These are phyloP conservation scores for Heptranchias perlo DNA, from an alignment of 2,113 vertebrate species.

Conservation along the genomic window DNA sequence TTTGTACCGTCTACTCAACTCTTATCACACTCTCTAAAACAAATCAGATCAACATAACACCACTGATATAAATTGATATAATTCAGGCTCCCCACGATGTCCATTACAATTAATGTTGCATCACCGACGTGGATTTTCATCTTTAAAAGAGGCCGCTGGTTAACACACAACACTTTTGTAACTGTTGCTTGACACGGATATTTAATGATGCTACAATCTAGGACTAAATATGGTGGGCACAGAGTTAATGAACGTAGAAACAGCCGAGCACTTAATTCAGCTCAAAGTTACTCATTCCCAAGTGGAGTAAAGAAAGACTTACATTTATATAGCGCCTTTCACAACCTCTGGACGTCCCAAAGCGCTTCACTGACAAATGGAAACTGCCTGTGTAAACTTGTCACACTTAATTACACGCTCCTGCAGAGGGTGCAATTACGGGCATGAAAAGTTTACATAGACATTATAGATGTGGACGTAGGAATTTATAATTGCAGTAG, in stretches of 20 bases:
- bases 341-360: no score
- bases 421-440: no score
- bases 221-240: neutral
- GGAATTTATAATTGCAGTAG: no score
- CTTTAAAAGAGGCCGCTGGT: neutral
- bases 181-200: neutral
- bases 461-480: no score
- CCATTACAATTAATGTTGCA: neutral
- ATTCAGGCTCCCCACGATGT: neutral
- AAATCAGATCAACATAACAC: neutral
- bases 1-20: neutral
- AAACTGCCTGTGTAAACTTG: no score
- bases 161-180: neutral
- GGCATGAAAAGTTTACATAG: no score
- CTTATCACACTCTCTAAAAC: neutral
- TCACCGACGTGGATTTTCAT: neutral
- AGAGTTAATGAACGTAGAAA: neutral
- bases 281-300: neutral
- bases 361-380: no score
- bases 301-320: no score
- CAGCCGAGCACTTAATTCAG: neutral
- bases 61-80: neutral
- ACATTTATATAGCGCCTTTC: no score
- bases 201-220: neutral
- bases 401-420: no score